Percentiles rank a stretch among this genome's conserved stretches.
These are phyloP conservation scores for Burhinus oedicnemus DNA, from an alignment of 2,113 vertebrate species.

Conservation along the genomic window DNA sequence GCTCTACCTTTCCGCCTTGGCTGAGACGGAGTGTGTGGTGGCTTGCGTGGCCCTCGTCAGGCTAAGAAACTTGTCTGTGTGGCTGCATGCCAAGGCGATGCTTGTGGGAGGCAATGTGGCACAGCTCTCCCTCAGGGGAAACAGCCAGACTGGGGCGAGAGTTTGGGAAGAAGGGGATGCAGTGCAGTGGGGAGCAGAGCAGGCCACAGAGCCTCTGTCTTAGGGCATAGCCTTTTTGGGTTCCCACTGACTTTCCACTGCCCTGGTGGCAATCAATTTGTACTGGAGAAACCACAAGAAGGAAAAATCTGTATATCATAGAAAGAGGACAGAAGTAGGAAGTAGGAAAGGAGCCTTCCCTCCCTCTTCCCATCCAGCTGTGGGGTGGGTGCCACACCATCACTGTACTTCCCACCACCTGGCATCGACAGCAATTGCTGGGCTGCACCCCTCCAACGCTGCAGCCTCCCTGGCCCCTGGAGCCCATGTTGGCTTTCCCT, in stretches of 20 bases:
- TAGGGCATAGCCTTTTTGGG: neutral
- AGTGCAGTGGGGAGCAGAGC: fast-evolving
- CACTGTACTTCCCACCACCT: fast-evolving
- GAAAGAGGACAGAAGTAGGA: neutral
- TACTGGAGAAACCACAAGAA: neutral
- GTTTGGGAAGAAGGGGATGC: neutral
- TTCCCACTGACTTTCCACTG: neutral
- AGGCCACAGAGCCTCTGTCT: neutral
- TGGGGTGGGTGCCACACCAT: neutral
- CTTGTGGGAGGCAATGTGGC: fast-evolving
- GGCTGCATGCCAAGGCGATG: fast-evolving
- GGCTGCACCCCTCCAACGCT: neutral
- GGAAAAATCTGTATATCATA: neutral
- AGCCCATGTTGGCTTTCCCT: fast-evolving
- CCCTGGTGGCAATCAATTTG: neutral
- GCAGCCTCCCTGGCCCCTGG: neutral
- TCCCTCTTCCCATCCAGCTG: neutral
- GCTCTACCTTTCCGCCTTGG: neutral
- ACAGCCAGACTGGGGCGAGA: fast-evolving
- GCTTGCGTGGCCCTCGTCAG: fast-evolving
- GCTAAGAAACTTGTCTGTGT: neutral
- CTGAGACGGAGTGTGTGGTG: fast-evolving
- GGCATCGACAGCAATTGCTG: fast-evolving
- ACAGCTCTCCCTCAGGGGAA: neutral
- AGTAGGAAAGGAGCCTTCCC: neutral